Conservation (phyloP, 1,140 invertebrate species). For the Zaprionus kolodkinae region DNA sequence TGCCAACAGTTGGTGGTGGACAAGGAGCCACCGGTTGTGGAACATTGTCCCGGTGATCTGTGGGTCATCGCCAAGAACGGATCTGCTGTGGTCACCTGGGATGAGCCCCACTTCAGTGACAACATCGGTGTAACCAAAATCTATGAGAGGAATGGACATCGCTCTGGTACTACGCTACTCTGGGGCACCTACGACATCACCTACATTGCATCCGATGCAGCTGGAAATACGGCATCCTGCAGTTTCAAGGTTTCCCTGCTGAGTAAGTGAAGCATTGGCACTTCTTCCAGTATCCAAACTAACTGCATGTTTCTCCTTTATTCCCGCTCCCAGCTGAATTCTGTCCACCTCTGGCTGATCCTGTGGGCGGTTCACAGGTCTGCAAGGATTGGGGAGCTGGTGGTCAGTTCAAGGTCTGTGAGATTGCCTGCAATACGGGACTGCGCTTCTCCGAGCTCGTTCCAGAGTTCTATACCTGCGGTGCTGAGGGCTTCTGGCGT, state of each 20-base stretch:
- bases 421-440: conserved; percentile 94
- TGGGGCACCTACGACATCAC: conserved; percentile 97
- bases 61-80: conserved; percentile 97
- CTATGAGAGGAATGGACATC: conserved; percentile 93
- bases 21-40: conserved; percentile 93
- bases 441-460: conserved; percentile 95
- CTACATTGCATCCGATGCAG: conserved; percentile 96
- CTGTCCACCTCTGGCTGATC: conserved; percentile 94
- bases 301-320: neutral
- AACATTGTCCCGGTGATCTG: conserved; percentile 95
- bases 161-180: conserved; percentile 94
- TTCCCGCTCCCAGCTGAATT: conserved; percentile 90
- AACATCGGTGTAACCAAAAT: conserved; percentile 92
- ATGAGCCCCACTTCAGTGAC: conserved; percentile 95
- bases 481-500: conserved; percentile 97
- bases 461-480: conserved; percentile 97
- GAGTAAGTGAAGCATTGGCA: conserved; percentile 86
- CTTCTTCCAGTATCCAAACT: neutral
- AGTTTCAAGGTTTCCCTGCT: conserved; percentile 96
- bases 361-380: conserved; percentile 94
- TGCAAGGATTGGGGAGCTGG: conserved; percentile 98
- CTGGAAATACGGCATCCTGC: conserved; percentile 95
- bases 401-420: conserved; percentile 95
- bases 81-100: conserved; percentile 96
- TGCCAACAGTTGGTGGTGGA: conserved; percentile 94